Evolutionary conservation across 2,113 vertebrate genomes (phyloP).

Genomic region (Empidonax traillii): DNA sequence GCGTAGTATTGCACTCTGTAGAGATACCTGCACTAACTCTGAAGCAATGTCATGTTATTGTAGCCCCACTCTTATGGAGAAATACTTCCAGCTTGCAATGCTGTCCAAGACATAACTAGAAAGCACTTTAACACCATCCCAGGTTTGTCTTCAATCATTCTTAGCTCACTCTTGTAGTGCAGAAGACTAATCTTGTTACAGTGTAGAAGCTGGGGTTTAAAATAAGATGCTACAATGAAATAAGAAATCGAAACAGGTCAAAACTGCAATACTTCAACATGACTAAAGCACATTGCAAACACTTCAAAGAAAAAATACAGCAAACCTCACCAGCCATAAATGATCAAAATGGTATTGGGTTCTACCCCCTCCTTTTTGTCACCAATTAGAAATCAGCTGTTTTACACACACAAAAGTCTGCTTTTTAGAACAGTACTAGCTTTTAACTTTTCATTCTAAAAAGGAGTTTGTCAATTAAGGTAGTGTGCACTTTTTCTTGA

Average conservation of each 20-base stretch:
- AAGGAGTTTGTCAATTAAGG: background rate
- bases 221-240: slow-evolving; percentile 40
- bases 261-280: slow-evolving; percentile 15
- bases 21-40: slow-evolving; percentile 14
- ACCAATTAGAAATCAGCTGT: background rate
- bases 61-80: background rate
- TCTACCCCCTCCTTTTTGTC: background rate
- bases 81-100: slow-evolving; percentile 8
- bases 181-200: slow-evolving; percentile 38
- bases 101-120: slow-evolving; percentile 8
- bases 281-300: slow-evolving; percentile 27
- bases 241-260: slow-evolving; percentile 29
- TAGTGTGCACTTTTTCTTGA: background rate
- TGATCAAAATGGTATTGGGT: background rate
- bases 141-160: slow-evolving; percentile 50
- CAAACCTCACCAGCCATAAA: background rate
- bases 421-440: background rate
- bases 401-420: background rate
- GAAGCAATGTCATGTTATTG: slow-evolving; percentile 5
- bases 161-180: background rate
- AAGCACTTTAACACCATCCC: slow-evolving; percentile 37
- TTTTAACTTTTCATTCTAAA: background rate
- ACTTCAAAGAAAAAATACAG: background rate
- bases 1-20: background rate
- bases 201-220: slow-evolving; percentile 21